Conservation (phyloP, 2,888 invertebrate species). For the Creontiades dilutus region DNA sequence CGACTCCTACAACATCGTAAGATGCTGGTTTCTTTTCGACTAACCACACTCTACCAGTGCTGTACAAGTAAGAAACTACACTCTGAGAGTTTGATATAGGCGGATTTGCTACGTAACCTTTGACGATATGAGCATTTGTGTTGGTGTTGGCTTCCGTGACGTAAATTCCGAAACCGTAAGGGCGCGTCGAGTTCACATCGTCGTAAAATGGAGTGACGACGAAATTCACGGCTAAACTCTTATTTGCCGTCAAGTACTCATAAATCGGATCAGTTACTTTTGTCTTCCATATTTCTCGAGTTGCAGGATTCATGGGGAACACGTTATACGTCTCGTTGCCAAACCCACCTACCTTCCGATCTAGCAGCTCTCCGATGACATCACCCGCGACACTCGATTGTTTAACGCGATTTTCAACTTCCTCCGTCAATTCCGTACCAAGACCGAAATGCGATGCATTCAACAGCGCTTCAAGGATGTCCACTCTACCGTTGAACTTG, state of each 20-base stretch:
- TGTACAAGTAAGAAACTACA: not conserved
- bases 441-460: not conserved
- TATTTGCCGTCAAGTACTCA: not conserved
- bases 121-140: not conserved
- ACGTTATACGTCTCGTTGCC: not conserved
- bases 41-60: not conserved
- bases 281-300: not conserved
- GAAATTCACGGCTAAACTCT: not conserved
- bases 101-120: not conserved
- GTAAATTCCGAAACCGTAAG: not conserved
- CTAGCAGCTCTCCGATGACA: not conserved
- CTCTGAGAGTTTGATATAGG: not conserved
- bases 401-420: slow-evolving; percentile 3
- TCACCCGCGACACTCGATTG: not conserved
- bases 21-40: not conserved
- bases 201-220: not conserved
- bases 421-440: not conserved
- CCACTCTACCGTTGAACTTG: too few species aligned
- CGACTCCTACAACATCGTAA: not conserved
- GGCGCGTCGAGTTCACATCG: not conserved
- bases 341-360: not conserved
- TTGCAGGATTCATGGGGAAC: not conserved
- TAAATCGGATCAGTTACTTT: not conserved
- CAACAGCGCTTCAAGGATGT: too few species aligned
- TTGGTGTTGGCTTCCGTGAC: not conserved